Evolutionary conservation across 1,140 invertebrate genomes (phyloP).

Genomic region (Drosophila sp.): DNA sequence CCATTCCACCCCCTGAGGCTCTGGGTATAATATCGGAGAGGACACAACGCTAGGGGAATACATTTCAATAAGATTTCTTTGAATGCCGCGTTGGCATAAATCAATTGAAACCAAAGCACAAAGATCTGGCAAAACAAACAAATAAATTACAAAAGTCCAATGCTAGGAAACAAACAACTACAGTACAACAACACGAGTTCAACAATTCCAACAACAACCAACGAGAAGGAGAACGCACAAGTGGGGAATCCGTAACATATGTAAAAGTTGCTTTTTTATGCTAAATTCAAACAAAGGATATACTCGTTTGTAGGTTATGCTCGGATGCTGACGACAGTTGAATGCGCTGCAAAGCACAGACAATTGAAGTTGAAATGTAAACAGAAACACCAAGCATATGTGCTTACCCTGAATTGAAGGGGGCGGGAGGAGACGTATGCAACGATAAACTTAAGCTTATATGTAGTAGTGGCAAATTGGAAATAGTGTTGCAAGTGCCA

Average conservation of each 20-base stretch:
- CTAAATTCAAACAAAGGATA: slow-evolving; percentile 67
- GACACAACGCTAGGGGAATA: slow-evolving; percentile 23
- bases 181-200: slow-evolving; percentile 49
- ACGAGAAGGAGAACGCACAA: slow-evolving; percentile 20
- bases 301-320: slow-evolving; percentile 39
- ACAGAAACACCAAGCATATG: slow-evolving; percentile 38
- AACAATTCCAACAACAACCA: slow-evolving; percentile 29
- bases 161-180: slow-evolving; percentile 43
- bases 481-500: slow-evolving; percentile 11
- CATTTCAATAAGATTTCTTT: slow-evolving; percentile 41
- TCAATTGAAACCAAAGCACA: slow-evolving; percentile 60
- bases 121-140: slow-evolving; percentile 64
- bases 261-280: slow-evolving; percentile 72
- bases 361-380: slow-evolving; percentile 50
- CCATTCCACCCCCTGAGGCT: slow-evolving; percentile 6
- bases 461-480: not conserved
- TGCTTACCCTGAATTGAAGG: slow-evolving; percentile 27
- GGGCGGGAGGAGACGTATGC: slow-evolving; percentile 3
- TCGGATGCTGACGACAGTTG: slow-evolving; percentile 62
- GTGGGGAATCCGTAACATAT: slow-evolving; percentile 66
- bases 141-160: slow-evolving; percentile 70
- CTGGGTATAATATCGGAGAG: slow-evolving; percentile 2
- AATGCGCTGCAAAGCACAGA: slow-evolving; percentile 51
- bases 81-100: slow-evolving; percentile 63
- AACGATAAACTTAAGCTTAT: not conserved